These are phyloP conservation scores for Henricia sp. DNA, from an alignment of 53 echinoderm and acorn worm genomes.

Conservation along the genomic window DNA sequence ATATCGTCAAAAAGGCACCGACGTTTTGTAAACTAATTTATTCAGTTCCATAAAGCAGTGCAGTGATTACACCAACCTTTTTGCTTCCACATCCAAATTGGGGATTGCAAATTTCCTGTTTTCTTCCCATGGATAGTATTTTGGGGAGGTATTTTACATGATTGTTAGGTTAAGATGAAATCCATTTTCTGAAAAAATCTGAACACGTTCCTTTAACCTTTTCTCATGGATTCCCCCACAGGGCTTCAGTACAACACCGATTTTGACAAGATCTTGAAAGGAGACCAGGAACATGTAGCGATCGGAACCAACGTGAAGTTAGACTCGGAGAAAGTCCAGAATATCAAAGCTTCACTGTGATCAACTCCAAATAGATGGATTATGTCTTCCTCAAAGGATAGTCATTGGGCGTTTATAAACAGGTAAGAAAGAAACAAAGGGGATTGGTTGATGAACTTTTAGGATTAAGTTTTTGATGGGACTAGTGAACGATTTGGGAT, in stretches of 20 bases:
- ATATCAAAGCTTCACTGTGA: slow-evolving; percentile 1
- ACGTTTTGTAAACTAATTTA: no score
- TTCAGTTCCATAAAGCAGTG: no score
- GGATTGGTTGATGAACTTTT: no score
- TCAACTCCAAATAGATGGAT: no score
- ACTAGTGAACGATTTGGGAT: no score
- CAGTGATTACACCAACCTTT: no score
- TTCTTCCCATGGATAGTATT: background rate
- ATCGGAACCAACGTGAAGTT: slow-evolving; percentile 82
- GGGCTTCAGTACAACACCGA: slow-evolving; percentile 47
- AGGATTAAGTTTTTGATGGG: no score
- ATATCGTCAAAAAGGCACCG: no score
- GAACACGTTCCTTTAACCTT: background rate
- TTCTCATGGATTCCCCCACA: background rate
- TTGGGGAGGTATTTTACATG: background rate
- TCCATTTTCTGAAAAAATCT: background rate
- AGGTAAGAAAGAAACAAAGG: no score
- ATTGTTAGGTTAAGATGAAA: background rate
- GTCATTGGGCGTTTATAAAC: no score
- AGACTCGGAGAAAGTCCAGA: slow-evolving; percentile 44
- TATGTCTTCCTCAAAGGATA: no score
- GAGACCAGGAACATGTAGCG: slow-evolving; percentile 67
- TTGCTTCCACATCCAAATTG: no score
- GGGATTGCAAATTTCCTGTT: background rate
- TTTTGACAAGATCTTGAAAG: slow-evolving; percentile 39